Conservation (phyloP, 1,140 invertebrate genomes). For the Colletes latitarsis region DNA sequence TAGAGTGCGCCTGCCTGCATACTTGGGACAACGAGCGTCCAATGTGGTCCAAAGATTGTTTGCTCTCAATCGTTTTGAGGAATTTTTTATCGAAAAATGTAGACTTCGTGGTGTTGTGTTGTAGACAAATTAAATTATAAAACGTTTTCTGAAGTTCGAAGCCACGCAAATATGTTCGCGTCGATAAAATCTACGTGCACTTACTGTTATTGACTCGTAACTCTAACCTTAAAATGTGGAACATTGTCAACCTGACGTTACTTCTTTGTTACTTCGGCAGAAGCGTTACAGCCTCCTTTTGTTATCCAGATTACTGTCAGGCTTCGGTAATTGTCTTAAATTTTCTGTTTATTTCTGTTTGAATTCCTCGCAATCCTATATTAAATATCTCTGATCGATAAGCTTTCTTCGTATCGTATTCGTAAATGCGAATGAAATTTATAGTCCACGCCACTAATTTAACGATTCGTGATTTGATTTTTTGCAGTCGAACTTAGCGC, state of each 20-base stretch:
- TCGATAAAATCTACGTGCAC: neutral
- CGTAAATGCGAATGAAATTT: no score
- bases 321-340: constrained; percentile 57
- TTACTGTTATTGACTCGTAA: neutral
- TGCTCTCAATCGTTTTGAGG: neutral
- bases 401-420: neutral
- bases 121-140: neutral
- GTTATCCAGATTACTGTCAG: constrained; percentile 72
- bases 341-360: neutral
- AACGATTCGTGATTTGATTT: neutral
- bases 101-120: neutral
- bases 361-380: neutral
- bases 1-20: neutral
- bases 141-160: neutral
- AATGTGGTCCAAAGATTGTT: neutral
- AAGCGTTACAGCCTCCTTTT: constrained; percentile 43
- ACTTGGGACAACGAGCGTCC: no score
- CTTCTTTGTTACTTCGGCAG: constrained; percentile 39
- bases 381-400: neutral
- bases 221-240: constrained; percentile 63
- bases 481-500: constrained; percentile 57
- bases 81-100: neutral
- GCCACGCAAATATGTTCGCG: constrained; percentile 32
- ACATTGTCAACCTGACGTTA: constrained; percentile 36
- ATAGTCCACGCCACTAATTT: no score